Base-by-base conservation (phyloP, 2,797 vertebrate species). In the Malurus leucopterus region DNA sequence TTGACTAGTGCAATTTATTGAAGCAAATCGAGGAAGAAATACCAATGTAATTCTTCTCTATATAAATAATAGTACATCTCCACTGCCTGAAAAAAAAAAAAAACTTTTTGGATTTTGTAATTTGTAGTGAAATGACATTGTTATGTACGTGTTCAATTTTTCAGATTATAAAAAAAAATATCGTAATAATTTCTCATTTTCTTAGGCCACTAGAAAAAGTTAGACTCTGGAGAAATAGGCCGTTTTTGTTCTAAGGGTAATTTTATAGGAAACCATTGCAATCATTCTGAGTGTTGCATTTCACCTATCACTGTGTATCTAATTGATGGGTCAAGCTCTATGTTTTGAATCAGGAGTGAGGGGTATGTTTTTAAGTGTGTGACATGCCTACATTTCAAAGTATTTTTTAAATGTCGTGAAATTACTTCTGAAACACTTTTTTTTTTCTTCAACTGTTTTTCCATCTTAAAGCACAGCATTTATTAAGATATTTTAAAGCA, bases 281-380 rank as follows among this genome's bases (percentile, higher is more conserved):
- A 69, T 91, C 70, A 64, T 84, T 78, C 76, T 70, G 55, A 57
- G 27, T 54, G 23, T 63, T 69, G 24, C 43, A 64, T 86, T 94
- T 93, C 53, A 81, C 53, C 50, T 83, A 59, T 72, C 34, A 12
- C 63, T 84, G 27, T 85, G 21, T 80, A 50, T 91, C 70, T 80
- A 75, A 90, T 75, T 78, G 84, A 80, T 75, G 49, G 41, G 65
- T 83, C 82, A 89, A 62, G 61, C 49, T 87, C 79, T 89, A 12
- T 70, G 15, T 84, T 90, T 87, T 70, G 68, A 86, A 84, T 86
- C 54, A 77, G 36, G 67, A 63, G 69, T 53, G 38, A 77, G 49
- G 38, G 34, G 21, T 75, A n/a, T 51, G 20, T 86, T 92, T 89
- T 91, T 70, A 92, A 89, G 34, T 69, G 24, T 32, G 47, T 70